Evolutionary conservation across 1,140 invertebrate genomes (phyloP).

Genomic region (Ceratoteleas bidentatus): DNA sequence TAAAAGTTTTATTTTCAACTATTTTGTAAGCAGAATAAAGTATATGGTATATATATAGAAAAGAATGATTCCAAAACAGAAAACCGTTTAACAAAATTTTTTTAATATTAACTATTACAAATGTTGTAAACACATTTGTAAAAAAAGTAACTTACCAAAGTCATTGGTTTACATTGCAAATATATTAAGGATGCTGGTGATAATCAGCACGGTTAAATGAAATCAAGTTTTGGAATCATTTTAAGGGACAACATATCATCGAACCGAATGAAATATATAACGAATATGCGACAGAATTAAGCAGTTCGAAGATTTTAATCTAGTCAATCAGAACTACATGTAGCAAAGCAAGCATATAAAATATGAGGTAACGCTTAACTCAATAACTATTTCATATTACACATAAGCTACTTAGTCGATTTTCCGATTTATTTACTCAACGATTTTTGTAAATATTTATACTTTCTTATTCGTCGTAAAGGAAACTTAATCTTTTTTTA

Average conservation of each 20-base stretch:
- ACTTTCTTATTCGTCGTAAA: conserved; percentile 34
- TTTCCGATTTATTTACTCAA: conserved; percentile 27
- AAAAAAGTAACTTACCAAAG: neutral
- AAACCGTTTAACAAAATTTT: neutral
- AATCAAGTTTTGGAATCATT: conserved; percentile 37
- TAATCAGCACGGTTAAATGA: neutral
- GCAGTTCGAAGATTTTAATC: conserved; percentile 37
- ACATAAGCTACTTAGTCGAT: conserved; percentile 33
- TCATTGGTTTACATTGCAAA: neutral
- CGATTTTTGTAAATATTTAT: conserved; percentile 53
- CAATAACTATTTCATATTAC: conserved; percentile 30
- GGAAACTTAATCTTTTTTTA: conserved; percentile 31
- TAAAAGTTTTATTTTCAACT: conserved; percentile 16
- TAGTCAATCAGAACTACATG: conserved; percentile 37
- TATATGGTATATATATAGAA: conserved; percentile 13
- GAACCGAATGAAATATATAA: conserved; percentile 22
- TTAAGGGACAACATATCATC: conserved; percentile 47
- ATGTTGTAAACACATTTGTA: neutral
- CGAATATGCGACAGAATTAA: conserved; percentile 10
- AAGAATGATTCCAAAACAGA: conserved; percentile 30
- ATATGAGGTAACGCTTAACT: conserved; percentile 22
- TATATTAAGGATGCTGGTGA: neutral
- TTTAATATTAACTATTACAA: neutral
- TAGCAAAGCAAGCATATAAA: conserved; percentile 30
- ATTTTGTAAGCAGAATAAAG: conserved; percentile 18